Conservation (phyloP, 1,140 invertebrate species). For the Heliconius nattereri region DNA sequence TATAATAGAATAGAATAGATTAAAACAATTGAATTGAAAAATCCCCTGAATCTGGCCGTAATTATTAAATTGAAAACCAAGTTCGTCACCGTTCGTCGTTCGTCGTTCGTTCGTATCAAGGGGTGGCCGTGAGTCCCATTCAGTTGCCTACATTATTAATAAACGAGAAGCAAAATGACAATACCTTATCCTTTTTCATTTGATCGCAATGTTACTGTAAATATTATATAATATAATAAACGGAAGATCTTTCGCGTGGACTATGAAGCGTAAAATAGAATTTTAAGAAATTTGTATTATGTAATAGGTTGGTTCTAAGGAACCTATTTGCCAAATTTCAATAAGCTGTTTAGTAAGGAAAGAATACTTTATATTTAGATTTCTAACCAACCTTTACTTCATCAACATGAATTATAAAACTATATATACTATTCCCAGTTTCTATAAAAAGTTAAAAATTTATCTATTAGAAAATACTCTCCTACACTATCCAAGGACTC, state of each 20-base stretch:
- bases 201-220: neutral
- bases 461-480: too few relatives aligned
- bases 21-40: constrained; percentile 77
- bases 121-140: constrained; percentile 19
- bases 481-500: too few relatives aligned
- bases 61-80: constrained; percentile 71
- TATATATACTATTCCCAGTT: too few relatives aligned
- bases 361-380: too few relatives aligned
- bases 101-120: constrained; percentile 9
- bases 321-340: too few relatives aligned
- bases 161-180: constrained; percentile 11
- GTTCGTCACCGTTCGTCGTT: constrained; percentile 18
- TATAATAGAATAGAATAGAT: constrained; percentile 55
- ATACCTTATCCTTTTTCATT: constrained; percentile 5
- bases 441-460: too few relatives aligned
- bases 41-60: constrained; percentile 63
- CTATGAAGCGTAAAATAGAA: too few relatives aligned
- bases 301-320: too few relatives aligned
- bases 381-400: too few relatives aligned
- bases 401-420: too few relatives aligned
- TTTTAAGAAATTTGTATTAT: too few relatives aligned
- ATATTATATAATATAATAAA: neutral
- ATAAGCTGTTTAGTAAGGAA: too few relatives aligned
- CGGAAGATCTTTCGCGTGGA: neutral
- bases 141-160: constrained; percentile 9